These are phyloP conservation scores for Naja naja DNA, from an alignment of 2,113 vertebrate genomes.

Conservation along the genomic window DNA sequence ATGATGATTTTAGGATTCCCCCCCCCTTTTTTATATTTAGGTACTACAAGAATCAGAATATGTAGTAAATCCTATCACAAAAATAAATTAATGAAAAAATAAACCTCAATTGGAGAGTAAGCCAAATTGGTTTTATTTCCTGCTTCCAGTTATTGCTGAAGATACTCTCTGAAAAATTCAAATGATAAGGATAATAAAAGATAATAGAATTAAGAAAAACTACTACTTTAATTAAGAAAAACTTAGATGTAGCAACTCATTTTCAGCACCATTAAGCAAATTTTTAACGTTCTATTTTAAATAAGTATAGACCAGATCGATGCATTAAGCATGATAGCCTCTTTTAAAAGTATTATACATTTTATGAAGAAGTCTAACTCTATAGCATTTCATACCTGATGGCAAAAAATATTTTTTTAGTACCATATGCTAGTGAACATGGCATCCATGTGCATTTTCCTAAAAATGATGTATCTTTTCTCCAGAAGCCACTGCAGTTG, in stretches of 20 bases:
- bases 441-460: too few relatives aligned
- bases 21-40: too few relatives aligned
- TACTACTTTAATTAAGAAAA: not conserved
- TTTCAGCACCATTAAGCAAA: not conserved
- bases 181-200: not conserved
- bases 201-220: not conserved
- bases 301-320: not conserved
- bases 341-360: too few relatives aligned
- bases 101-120: not conserved
- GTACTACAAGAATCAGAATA: not conserved
- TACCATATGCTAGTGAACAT: not conserved
- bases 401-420: not conserved
- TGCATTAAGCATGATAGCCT: not conserved
- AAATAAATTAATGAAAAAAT: not conserved
- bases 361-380: not conserved
- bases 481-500: too few relatives aligned
- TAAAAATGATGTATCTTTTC: too few relatives aligned
- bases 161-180: not conserved
- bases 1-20: not conserved
- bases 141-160: not conserved
- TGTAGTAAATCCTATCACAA: not conserved
- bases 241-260: not conserved
- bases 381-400: not conserved
- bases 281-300: not conserved
- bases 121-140: not conserved